These are phyloP conservation scores for Endomychus coccineus DNA, from an alignment of 2,888 invertebrate species.

Conservation along the genomic window DNA sequence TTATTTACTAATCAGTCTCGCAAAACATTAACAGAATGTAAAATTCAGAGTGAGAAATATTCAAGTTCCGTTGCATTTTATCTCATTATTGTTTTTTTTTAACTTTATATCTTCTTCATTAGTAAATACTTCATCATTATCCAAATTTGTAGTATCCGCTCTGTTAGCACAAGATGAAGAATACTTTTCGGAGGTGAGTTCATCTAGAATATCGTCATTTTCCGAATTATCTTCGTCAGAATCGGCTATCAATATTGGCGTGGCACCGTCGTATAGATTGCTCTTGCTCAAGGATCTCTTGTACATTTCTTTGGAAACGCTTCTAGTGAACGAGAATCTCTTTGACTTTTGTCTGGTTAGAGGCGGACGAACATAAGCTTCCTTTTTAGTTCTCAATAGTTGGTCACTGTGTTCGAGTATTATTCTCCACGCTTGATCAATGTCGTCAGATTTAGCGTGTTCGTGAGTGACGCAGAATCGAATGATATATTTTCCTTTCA, in stretches of 20 bases:
- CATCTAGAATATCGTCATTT: slow-evolving; percentile 26
- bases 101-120: slow-evolving; percentile 4
- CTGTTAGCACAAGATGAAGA: no score
- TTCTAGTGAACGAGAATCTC: slow-evolving; percentile 51
- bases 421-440: slow-evolving; percentile 58
- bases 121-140: slow-evolving; percentile 10
- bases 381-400: slow-evolving; percentile 45
- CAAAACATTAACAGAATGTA: no score
- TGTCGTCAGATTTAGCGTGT: slow-evolving; percentile 65
- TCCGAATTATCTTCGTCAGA: slow-evolving; percentile 37
- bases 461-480: slow-evolving; percentile 77
- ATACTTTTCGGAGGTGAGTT: slow-evolving; percentile 19
- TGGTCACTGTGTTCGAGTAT: slow-evolving; percentile 55
- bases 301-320: slow-evolving; percentile 50
- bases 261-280: slow-evolving; percentile 50
- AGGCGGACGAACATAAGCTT: slow-evolving; percentile 43
- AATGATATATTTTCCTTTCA: slow-evolving; percentile 64
- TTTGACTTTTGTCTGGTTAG: slow-evolving; percentile 49
- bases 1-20: no score
- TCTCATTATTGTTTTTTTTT: no score
- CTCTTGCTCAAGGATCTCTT: slow-evolving; percentile 47
- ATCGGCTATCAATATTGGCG: slow-evolving; percentile 50
- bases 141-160: no score
- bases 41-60: no score
- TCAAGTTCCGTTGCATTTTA: no score